Conservation (phyloP, 2,888 invertebrate genomes). For the Pasiphila rectangulata region DNA sequence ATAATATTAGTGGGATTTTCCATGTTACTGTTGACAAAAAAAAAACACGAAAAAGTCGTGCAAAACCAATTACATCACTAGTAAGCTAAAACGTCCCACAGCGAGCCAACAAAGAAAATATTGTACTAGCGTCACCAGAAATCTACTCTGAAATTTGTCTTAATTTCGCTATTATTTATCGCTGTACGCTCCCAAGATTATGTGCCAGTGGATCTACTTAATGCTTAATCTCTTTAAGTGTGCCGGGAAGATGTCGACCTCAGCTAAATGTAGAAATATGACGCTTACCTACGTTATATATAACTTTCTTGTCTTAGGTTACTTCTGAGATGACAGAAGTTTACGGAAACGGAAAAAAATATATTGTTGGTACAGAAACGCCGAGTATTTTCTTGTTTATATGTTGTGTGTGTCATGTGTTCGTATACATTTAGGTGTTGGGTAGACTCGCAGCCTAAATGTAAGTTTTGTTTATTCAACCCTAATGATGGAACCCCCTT, state of each 20-base stretch:
- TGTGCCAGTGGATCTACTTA: constrained; percentile 26
- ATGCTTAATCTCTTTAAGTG: constrained; percentile 33
- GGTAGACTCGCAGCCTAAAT: no score
- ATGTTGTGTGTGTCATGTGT: no score
- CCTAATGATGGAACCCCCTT: no score
- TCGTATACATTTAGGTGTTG: no score
- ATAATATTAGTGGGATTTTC: no score
- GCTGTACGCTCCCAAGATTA: constrained; percentile 27
- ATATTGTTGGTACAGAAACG: no score
- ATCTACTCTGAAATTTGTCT: constrained; percentile 36
- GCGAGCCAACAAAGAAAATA: constrained; percentile 23
- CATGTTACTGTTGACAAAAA: no score
- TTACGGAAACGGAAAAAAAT: background rate
- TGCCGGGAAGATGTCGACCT: constrained; percentile 18
- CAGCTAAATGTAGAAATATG: constrained; percentile 18
- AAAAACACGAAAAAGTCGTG: no score
- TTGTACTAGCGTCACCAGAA: constrained; percentile 31
- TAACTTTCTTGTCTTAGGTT: constrained; percentile 1
- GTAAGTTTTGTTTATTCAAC: no score
- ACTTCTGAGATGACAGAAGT: background rate
- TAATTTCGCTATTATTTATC: constrained; percentile 40
- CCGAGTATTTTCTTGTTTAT: no score
- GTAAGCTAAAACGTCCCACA: background rate
- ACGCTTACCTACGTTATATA: constrained; percentile 10
- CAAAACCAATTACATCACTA: background rate